These are phyloP conservation scores for Hippopotamyrus pictus DNA, from an alignment of 2,797 vertebrate genomes.

Conservation along the genomic window DNA sequence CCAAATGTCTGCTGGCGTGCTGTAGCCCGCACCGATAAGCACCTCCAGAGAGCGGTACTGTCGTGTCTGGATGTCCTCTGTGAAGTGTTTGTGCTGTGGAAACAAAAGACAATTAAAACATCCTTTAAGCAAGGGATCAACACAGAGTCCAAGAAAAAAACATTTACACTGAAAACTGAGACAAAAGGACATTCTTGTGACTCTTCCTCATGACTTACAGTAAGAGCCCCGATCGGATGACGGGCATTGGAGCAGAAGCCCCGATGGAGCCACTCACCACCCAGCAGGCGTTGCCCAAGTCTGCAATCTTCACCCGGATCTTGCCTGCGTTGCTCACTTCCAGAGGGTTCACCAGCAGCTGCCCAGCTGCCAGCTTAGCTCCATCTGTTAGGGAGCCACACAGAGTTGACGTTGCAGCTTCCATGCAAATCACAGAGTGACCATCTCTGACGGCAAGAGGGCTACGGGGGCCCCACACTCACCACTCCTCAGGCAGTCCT, in stretches of 20 bases:
- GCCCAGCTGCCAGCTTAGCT: slow-evolving; percentile 83
- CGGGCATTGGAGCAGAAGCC: not conserved
- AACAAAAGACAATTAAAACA: not conserved
- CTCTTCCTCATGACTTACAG: not conserved
- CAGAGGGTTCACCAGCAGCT: slow-evolving; percentile 90
- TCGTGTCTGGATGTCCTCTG: slow-evolving; percentile 87
- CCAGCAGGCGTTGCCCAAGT: slow-evolving; percentile 98
- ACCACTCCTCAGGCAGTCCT: slow-evolving; percentile 57
- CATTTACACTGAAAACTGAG: not conserved
- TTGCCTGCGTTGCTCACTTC: slow-evolving; percentile 90
- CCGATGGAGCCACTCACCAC: slow-evolving; percentile 74
- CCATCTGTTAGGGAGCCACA: slow-evolving; percentile 21
- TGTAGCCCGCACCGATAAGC: slow-evolving; percentile 79
- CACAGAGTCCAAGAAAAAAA: not conserved
- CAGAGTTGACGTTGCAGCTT: not conserved
- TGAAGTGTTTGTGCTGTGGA: slow-evolving; percentile 84
- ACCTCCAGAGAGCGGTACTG: slow-evolving; percentile 90
- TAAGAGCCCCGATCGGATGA: not conserved
- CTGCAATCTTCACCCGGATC: slow-evolving; percentile 97
- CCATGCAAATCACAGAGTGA: not conserved
- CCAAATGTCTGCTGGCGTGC: slow-evolving; percentile 84
- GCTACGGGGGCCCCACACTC: slow-evolving; percentile 29
- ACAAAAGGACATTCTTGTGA: not conserved
- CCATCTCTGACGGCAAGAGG: not conserved
- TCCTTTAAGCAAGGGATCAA: not conserved